These are phyloP conservation scores for Oostethus manadensis DNA, from an alignment of 2,113 vertebrate genomes.

Conservation along the genomic window DNA sequence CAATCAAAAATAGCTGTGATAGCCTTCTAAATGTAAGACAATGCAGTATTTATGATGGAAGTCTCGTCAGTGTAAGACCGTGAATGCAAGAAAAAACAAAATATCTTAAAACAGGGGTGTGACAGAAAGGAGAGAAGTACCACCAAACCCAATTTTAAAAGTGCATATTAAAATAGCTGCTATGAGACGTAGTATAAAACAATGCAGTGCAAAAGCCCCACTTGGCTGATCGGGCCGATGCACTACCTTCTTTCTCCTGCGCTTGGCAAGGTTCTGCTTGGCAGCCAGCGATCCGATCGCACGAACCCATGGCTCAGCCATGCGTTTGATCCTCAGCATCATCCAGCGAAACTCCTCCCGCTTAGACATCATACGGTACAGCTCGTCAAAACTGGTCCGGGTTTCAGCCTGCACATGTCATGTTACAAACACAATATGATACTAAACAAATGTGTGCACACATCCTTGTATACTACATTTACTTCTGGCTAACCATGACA, in stretches of 20 bases:
- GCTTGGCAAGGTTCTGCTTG: constrained; percentile 87
- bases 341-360: constrained; percentile 98
- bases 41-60: no score
- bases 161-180: no score
- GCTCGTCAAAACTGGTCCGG: constrained; percentile 85
- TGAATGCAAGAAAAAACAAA: no score
- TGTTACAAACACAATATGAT: neutral
- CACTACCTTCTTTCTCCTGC: constrained; percentile 87
- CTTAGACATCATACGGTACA: constrained; percentile 89
- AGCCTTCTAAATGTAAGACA: no score
- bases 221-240: neutral
- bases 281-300: constrained; percentile 86
- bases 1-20: neutral
- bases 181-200: neutral
- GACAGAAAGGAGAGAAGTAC: no score
- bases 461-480: neutral
- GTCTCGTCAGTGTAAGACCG: no score
- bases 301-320: constrained; percentile 91
- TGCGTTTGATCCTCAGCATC: constrained; percentile 90
- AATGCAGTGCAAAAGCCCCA: neutral
- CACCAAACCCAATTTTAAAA: no score
- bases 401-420: constrained; percentile 78
- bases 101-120: no score
- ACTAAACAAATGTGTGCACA: neutral
- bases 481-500: no score